phyloP scores from a whole-genome alignment of 1,140 invertebrate species.

The Ganaspis sp. region DNA sequence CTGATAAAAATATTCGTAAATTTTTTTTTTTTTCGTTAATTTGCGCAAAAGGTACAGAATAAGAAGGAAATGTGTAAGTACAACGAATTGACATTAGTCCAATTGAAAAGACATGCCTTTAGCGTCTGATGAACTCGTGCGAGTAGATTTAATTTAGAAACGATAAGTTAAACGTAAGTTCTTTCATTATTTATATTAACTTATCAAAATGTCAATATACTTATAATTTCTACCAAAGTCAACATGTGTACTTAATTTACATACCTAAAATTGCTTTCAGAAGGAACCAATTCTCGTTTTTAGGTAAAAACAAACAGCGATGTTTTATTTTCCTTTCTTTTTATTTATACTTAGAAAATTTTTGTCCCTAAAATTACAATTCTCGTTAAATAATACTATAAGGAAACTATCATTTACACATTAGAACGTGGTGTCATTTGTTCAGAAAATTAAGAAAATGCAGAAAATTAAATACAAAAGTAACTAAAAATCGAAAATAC shows the following conservation, averaged over 20 bases:
- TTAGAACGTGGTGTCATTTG: background rate
- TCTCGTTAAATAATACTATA: constrained; percentile 47
- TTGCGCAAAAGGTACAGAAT: background rate
- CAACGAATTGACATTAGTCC: constrained; percentile 22
- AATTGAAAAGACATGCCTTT: constrained; percentile 30
- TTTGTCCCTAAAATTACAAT: constrained; percentile 55
- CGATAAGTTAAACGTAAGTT: constrained; percentile 14
- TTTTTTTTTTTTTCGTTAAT: background rate
- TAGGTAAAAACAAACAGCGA: background rate
- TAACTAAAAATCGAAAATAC: too few relatives aligned
- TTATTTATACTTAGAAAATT: constrained; percentile 55
- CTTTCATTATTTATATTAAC: constrained; percentile 69
- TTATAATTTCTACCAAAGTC: constrained; percentile 65
- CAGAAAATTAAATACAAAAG: too few relatives aligned
- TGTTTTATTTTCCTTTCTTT: constrained; percentile 40
- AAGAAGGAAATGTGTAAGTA: background rate
- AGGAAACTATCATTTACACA: background rate
- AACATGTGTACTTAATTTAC: background rate
- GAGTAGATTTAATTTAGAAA: constrained; percentile 1
- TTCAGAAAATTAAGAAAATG: constrained; percentile 6
- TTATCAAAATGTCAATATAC: constrained; percentile 66
- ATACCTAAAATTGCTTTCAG: background rate
- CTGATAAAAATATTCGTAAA: constrained; percentile 5
- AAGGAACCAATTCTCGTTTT: too few relatives aligned
- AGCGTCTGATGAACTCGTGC: constrained; percentile 33